Percentiles rank a stretch among this genome's conserved stretches.
Evolutionary conservation across 2,113 vertebrate species (phyloP).

Genomic region (human (Homo sapiens)): GRCh38 chr12:101301501-101302000

Average conservation of each 20-base stretch:
- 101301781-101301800: neutral
- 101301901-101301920: conserved; percentile 1
- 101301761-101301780: neutral
- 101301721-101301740: neutral
- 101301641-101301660: too few species aligned
- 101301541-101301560: too few species aligned
- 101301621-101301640: too few species aligned
- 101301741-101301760: neutral
- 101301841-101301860: neutral
- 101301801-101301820: neutral
- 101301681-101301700: neutral
- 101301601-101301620: too few species aligned
- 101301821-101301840: neutral
- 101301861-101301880: neutral
- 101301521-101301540: too few species aligned
- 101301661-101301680: too few species aligned
- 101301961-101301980: too few species aligned
- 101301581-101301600: too few species aligned
- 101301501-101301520: too few species aligned
- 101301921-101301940: neutral
- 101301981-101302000: too few species aligned
- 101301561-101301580: too few species aligned
- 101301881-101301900: neutral
- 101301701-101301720: neutral
- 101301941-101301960: too few species aligned